Percentiles rank a stretch among this genome's conserved stretches.
These are phyloP conservation scores for Geopemphigus sp. DNA, from an alignment of 1,140 invertebrate species.

Conservation along the genomic window DNA sequence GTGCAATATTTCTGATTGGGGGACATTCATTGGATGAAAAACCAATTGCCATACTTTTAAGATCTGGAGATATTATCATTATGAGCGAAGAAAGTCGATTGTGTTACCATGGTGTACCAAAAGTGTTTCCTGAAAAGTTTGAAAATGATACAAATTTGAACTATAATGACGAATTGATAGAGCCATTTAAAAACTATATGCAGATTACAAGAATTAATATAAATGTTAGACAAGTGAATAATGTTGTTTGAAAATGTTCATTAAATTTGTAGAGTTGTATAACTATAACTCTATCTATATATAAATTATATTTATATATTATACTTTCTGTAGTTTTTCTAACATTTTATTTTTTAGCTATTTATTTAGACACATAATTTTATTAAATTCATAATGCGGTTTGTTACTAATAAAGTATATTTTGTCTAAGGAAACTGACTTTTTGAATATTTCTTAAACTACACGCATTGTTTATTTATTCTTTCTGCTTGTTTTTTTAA, in stretches of 20 bases:
- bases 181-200: conserved; percentile 33
- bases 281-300: too few relatives aligned
- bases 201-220: conserved; percentile 67
- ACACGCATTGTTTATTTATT: too few relatives aligned
- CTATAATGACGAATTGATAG: conserved; percentile 51
- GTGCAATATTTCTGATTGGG: conserved; percentile 81
- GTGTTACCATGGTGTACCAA: conserved; percentile 81
- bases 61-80: conserved; percentile 77
- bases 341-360: too few relatives aligned
- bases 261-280: too few relatives aligned
- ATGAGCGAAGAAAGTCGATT: conserved; percentile 76
- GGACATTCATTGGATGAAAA: conserved; percentile 64
- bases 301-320: too few relatives aligned
- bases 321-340: too few relatives aligned
- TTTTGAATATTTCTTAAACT: too few relatives aligned
- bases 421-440: too few relatives aligned
- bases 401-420: too few relatives aligned
- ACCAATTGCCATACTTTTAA: conserved; percentile 67
- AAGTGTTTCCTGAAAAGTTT: conserved; percentile 61
- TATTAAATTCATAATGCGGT: too few relatives aligned
- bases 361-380: too few relatives aligned
- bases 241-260: background rate
- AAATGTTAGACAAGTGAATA: conserved; percentile 70
- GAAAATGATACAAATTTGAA: conserved; percentile 53
- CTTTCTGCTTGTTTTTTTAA: too few relatives aligned